Conservation (phyloP, 2,113 vertebrate species). For the Condylura cristata region DNA sequence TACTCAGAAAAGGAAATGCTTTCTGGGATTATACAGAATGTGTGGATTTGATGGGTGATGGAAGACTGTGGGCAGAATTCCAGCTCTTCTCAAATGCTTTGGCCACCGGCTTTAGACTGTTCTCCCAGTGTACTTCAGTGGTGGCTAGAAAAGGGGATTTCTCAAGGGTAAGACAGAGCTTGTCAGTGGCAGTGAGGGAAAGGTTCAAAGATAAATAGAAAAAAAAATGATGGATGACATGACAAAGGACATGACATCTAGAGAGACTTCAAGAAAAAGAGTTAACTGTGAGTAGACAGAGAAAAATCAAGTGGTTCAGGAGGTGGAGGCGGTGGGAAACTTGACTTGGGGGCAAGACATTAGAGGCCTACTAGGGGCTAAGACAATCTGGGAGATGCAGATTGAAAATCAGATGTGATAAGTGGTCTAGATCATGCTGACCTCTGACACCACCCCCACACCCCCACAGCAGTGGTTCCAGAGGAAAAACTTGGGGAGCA, state of each 20-base stretch:
- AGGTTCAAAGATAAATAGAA: not conserved
- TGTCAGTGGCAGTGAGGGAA: not conserved
- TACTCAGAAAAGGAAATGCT: not conserved
- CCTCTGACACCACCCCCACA: rapidly evolving
- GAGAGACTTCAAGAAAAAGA: not conserved
- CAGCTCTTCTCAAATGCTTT: not conserved
- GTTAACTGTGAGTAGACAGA: not conserved
- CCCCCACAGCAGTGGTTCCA: rapidly evolving
- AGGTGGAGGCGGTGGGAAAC: not conserved
- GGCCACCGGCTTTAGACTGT: not conserved
- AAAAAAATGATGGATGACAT: not conserved
- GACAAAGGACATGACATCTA: not conserved
- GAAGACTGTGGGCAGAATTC: not conserved
- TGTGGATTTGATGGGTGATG: not conserved
- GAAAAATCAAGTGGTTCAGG: not conserved
- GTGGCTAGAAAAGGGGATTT: not conserved
- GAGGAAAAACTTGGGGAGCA: not conserved
- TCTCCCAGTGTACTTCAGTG: not conserved
- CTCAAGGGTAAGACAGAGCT: not conserved
- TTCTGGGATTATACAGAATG: too few relatives aligned
- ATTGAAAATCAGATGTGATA: not conserved
- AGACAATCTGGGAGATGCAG: not conserved
- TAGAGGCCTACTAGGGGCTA: not conserved
- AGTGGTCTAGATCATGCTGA: not conserved
- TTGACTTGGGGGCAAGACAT: not conserved